Base-by-base conservation (phyloP, 2,888 invertebrate genomes). In the Ichneumoninae sp. region DNA sequence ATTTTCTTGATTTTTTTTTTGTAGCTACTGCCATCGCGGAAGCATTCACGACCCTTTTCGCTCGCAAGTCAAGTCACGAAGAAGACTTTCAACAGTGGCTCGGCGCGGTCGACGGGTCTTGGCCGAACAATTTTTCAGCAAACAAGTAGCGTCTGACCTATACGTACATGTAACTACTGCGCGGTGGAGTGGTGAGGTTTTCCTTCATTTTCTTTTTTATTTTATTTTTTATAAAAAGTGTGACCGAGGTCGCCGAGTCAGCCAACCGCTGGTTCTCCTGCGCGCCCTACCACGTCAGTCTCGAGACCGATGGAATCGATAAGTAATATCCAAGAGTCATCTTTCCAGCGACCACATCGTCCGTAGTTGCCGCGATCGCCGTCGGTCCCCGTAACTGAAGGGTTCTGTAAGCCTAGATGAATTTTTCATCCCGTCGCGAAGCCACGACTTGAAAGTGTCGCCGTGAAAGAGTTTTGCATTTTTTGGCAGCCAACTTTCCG, bases 311-410 rank as follows among this genome's bases (percentile, higher is more conserved):
- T 84, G 81, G 86, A 90, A 91, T 90, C 90, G 90, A 91, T 90
- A 90, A 90, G 89, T 89, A 90, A 91, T 91, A 90, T 88, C 88
- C 87, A 82, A 57, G 50, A n/a, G 50, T 74, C 72, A 69, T 50
- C 50, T 54, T 68, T 36, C 33, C 74, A 19, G 30, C 62, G 57
- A 13, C 57, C 57, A 26, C 22, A 26, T 57, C 22, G 10, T 22
- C 57, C 22, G 22, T 10, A 8, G 22, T 54, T 54, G 8, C 22
- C 22, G 22, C 54, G 54, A 13, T 54, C 54, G 22, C 54, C 16
- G 16, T 8, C 57, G 57, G 57, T 57, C 26, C 3, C 4, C 57
- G 13, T 57, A 26, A 13, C 26, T 57, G 13, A 26, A 26, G 2
- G 57, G 22, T 26, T 26, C 57, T 65, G 54, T 57, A 69, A 69